Conservation (phyloP, 1,140 invertebrate genomes). For the Pogonomyrmex californicus region DNA sequence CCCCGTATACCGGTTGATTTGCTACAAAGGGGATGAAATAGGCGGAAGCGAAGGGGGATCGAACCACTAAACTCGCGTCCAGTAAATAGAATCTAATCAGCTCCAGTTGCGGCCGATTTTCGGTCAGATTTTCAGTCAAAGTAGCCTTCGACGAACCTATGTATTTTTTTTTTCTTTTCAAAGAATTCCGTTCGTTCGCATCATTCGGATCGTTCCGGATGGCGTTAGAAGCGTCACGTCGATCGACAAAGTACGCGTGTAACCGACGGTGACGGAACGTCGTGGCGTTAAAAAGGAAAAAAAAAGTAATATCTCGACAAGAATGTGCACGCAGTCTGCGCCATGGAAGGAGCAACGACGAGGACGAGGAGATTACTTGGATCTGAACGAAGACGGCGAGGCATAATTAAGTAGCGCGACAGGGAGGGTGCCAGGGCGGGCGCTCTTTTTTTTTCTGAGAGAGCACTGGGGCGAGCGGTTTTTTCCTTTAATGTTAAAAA, state of each 20-base stretch:
- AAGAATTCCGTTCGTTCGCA: not conserved
- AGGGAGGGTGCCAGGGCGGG: constrained; percentile 76
- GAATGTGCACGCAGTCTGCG: constrained; percentile 61
- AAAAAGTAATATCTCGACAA: constrained; percentile 50
- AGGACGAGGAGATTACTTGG: constrained; percentile 42
- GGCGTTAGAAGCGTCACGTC: not conserved
- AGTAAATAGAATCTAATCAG: constrained; percentile 87
- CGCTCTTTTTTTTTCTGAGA: constrained; percentile 36
- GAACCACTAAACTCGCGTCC: constrained; percentile 83
- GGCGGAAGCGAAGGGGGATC: constrained; percentile 80
- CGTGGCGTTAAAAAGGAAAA: constrained; percentile 23
- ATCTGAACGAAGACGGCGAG: constrained; percentile 70
- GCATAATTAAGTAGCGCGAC: constrained; percentile 84
- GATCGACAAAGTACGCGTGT: constrained; percentile 21
- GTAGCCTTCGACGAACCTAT: constrained; percentile 71
- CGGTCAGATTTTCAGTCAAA: constrained; percentile 85
- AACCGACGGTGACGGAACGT: constrained; percentile 17
- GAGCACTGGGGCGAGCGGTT: constrained; percentile 33
- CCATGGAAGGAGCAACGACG: constrained; percentile 38
- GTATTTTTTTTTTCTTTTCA: constrained; percentile 7
- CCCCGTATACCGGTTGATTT: constrained; percentile 85
- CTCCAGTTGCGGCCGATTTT: constrained; percentile 83
- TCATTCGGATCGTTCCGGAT: not conserved
- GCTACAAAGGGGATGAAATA: constrained; percentile 85
- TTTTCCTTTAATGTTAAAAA: constrained; percentile 77